phyloP scores from a whole-genome alignment of 2,888 invertebrate species.

The Hyalella azteca region DNA sequence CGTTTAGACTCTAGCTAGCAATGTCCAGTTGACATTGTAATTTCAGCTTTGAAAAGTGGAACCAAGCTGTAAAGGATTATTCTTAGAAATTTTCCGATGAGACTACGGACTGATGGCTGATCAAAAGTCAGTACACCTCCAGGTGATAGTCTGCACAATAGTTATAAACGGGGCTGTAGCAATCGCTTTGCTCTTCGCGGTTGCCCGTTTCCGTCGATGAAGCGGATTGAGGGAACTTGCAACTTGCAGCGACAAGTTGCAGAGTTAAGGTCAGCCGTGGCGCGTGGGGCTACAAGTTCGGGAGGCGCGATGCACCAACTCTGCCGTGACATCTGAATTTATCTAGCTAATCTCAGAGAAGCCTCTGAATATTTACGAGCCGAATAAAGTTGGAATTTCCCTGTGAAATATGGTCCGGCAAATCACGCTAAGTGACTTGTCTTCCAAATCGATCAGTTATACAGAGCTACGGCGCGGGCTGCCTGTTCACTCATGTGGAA shows the following conservation, averaged over 20 bases:
- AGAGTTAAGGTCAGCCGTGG: not conserved
- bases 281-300: not conserved
- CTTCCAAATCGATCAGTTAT: conserved; percentile 32
- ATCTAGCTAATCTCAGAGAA: conserved; percentile 33
- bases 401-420: conserved; percentile 32
- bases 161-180: no score
- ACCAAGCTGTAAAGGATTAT: no score
- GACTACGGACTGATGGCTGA: no score
- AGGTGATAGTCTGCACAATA: no score
- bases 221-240: not conserved
- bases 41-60: no score
- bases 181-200: no score
- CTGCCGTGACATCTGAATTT: conserved; percentile 35
- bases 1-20: no score
- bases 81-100: no score
- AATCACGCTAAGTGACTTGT: conserved; percentile 37
- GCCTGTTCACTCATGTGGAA: conserved; percentile 25
- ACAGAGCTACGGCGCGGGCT: conserved; percentile 4
- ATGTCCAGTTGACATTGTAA: no score
- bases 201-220: conserved; percentile 12
- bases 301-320: conserved; percentile 17
- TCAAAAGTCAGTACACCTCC: no score
- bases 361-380: conserved; percentile 28
- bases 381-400: conserved; percentile 27
- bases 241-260: not conserved